phyloP scores from a whole-genome alignment of 2,888 invertebrate species.

The Sclerodermus sp. region DNA sequence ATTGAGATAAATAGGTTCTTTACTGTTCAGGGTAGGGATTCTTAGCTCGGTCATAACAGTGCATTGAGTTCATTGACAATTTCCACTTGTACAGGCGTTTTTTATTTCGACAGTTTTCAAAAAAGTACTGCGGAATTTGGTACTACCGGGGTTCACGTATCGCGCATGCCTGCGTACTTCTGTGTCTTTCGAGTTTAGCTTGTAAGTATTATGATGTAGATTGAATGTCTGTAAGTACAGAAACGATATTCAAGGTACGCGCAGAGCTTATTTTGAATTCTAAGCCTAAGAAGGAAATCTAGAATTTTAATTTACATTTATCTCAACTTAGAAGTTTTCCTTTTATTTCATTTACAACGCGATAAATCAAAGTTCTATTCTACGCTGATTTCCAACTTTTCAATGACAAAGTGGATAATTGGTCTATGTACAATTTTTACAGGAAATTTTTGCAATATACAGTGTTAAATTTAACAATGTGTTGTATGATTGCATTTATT shows the following conservation, averaged over 20 bases:
- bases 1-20: too few species aligned
- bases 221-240: constrained; percentile 54
- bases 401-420: constrained; percentile 1
- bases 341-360: constrained; percentile 38
- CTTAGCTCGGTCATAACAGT: too few species aligned
- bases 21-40: too few species aligned
- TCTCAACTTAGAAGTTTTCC: constrained; percentile 34
- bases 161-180: constrained; percentile 48
- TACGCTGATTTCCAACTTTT: constrained; percentile 14
- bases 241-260: constrained; percentile 54
- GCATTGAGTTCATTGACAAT: too few species aligned
- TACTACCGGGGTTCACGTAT: constrained; percentile 57
- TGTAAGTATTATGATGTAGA: constrained; percentile 44
- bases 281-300: constrained; percentile 45
- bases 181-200: constrained; percentile 35
- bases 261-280: constrained; percentile 52
- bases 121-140: constrained; percentile 45
- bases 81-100: too few species aligned
- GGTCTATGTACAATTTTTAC: constrained; percentile 52
- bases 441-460: constrained; percentile 39
- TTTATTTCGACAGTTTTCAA: too few species aligned
- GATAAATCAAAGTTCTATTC: constrained; percentile 35
- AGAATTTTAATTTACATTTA: too few species aligned
- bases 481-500: constrained; percentile 10
- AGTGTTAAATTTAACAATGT: constrained; percentile 41